Evolutionary conservation across 2,888 invertebrate genomes (phyloP), one percentile per base, ranked within the genome.

Genomic region (Lissonota sp.): DNA sequence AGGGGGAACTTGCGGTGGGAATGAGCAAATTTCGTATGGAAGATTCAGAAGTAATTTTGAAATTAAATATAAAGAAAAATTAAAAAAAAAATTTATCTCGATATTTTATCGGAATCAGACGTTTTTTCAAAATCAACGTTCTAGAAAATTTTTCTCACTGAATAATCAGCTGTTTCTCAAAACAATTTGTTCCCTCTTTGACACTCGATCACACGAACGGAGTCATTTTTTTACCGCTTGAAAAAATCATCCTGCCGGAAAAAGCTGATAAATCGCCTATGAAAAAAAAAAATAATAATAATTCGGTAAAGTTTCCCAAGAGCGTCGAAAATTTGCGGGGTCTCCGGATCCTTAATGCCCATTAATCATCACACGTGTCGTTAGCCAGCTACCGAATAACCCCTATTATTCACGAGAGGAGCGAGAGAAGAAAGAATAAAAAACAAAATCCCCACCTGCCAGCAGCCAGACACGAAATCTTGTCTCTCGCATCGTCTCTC

Each of bases 311-410:
- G 1, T 44, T 62, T 37, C 39, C 26, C 12, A n/a, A 16, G 53
- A 60, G 55, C 6, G 26, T 58, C 46, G 58, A 6, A 46, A 77
- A 44, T 51, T 60, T 51, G 14, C n/a, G 3, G 26, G 26, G 10
- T 39, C 58, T 14, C 14, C 40, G 4, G 37, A 39, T 26, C 26
- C 26, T 26, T 42, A 44, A 66, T 51, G 14, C 44, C 8, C 64
- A 71, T 71, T 58, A 71, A 77, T 77, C 64, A 77, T 64, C 42
- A 5, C 49, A 14, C 64, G 57, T 77, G 53, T 77, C 77, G 64
- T 77, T 71, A 58, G 63, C 58, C 12, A 26, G 57, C 77, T 64
- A 64, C 64, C 58, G 71, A 44, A 42, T 39, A 62, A 69, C 63
- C 46, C 53, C 37, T 58, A 53, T 73, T 74, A 74, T 79, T 74